Evolutionary conservation across 2,113 vertebrate genomes (phyloP).

Genomic region (Ptilonorhynchus violaceus): DNA sequence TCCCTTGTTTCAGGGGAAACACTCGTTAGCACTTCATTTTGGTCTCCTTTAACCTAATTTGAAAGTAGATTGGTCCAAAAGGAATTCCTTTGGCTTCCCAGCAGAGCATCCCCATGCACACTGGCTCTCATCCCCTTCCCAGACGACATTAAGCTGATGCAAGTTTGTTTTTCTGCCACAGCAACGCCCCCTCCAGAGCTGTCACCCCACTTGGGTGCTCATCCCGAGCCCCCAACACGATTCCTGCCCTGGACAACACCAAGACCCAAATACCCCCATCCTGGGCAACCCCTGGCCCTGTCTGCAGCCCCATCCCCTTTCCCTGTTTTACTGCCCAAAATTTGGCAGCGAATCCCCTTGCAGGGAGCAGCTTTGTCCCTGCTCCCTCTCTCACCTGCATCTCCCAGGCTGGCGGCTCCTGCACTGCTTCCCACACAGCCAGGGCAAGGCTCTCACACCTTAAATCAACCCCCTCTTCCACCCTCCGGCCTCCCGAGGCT

Average conservation of each 20-base stretch:
- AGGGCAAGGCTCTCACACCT: not conserved
- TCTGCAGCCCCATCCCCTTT: not conserved
- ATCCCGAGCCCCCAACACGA: rapidly evolving
- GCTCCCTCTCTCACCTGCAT: not conserved
- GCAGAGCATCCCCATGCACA: rapidly evolving
- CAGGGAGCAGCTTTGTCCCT: not conserved
- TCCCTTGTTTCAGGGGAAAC: not conserved
- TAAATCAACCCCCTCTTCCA: not conserved
- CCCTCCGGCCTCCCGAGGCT: rapidly evolving
- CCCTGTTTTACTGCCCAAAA: not conserved
- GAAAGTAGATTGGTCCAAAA: not conserved
- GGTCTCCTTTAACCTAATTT: not conserved
- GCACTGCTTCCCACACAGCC: rapidly evolving
- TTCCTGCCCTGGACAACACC: rapidly evolving
- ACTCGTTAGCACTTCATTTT: not conserved
- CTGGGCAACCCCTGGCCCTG: not conserved
- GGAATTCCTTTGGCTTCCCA: not conserved
- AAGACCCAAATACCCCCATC: not conserved
- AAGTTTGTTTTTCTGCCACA: not conserved
- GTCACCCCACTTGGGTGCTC: rapidly evolving
- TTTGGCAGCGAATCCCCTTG: not conserved
- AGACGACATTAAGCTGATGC: not conserved
- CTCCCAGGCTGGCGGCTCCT: not conserved
- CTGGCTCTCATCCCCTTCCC: not conserved
- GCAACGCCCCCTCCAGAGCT: not conserved